Evolutionary conservation across 2,888 invertebrate genomes (phyloP), one percentile per base, ranked within the genome.

Genomic region (Nesidiocoris tenuis): DNA sequence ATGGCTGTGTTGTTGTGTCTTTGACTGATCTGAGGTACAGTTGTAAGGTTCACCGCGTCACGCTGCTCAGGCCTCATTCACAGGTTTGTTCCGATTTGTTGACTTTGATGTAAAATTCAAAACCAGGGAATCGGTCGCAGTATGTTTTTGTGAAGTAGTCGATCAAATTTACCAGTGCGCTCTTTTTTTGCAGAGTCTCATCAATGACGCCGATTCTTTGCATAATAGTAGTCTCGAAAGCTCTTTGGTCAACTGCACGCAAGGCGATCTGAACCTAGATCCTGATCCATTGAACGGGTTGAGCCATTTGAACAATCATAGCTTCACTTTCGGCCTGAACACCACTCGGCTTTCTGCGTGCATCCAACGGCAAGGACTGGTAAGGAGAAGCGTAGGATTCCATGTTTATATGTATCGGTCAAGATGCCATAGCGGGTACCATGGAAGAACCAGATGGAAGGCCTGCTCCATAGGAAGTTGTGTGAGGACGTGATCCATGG

Each of bases 1-100:
- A 91, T 81, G 96, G 96, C 78, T 95, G 95, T 86, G 91, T 96
- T 79, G 92, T 96, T 83, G 93, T 92, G 81, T 94, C 96, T 87
- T 89, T 96, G 81, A 88, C 95, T 82, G 95, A 96, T 85, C 94
- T 92, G 83, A 88, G 95, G 82, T 92, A 89, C 90, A 80, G 91
- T 90, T 86, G 90, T 91, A 81, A 39, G 12, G 3, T 39, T 12
- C 39, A 39, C 39, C 39, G 39, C 12, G 39, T 39, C 88, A 93
- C 95, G 80, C 86, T 96, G 81, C 88, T 96, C 81, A 90, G 90
- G 85, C 95, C 95, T 81, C 92, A 93, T 79, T 91, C 92, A 83
- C 93, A 93, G 89, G 94, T 93, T 84, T 83, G 80, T 79, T 83
- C 59, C 54, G 9, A 7, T 54, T 54, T 12, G 16, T 54, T 54